Evolutionary conservation across 2,113 vertebrate genomes (phyloP).

Genomic region (Syngnathoides biaculeatus): DNA sequence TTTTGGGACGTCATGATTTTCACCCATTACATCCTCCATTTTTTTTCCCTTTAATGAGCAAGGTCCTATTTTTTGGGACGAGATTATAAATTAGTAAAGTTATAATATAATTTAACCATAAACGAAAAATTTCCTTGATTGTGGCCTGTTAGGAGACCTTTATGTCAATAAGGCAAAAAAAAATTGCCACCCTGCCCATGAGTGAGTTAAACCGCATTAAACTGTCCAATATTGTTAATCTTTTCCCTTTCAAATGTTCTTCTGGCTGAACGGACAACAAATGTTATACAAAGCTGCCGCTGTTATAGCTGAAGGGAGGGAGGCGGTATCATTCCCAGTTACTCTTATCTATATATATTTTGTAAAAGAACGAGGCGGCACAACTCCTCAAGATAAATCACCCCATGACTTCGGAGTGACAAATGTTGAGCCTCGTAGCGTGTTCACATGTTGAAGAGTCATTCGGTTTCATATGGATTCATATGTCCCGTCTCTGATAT

Average conservation of each 20-base stretch:
- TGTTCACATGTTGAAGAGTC: conserved; percentile 30
- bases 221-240: not conserved
- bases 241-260: not conserved
- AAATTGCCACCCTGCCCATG: too few species aligned
- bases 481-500: conserved; percentile 7
- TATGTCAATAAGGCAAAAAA: too few species aligned
- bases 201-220: too few species aligned
- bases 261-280: not conserved
- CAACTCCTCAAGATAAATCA: conserved; percentile 45
- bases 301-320: not conserved
- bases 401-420: conserved; percentile 21
- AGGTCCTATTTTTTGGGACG: too few species aligned
- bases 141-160: too few species aligned
- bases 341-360: not conserved
- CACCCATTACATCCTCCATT: too few species aligned
- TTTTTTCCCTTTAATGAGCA: too few species aligned
- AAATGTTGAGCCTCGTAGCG: conserved; percentile 53
- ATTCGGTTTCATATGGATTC: conserved; percentile 20
- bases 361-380: conserved; percentile 19
- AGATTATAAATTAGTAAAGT: too few species aligned
- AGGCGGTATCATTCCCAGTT: not conserved
- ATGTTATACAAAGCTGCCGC: not conserved
- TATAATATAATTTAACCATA: too few species aligned
- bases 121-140: too few species aligned
- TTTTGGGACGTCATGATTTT: too few species aligned